Base-by-base conservation (phyloP, 2,113 vertebrate genomes). In the Mugil cephalus region DNA sequence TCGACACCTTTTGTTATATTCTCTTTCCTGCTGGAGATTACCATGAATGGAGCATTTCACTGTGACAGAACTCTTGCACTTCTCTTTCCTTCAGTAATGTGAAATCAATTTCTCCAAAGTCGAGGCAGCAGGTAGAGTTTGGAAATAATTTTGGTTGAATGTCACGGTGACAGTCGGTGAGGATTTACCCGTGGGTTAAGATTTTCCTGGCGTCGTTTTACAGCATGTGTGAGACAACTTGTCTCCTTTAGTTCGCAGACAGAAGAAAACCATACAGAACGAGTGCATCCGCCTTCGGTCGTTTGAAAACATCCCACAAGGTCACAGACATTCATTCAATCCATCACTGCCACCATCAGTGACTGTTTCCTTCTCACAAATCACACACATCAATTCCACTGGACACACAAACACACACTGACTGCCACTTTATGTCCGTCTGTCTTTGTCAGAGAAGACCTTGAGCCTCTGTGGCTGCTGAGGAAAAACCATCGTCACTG, bases 381-480 rank as follows among this genome's bases (percentile, higher is more conserved):
- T 42, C 38, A 30, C 65, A 69, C 54, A 24, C 39, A 30, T 12
- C 4, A 21, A 46, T 46, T 50, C 40, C 55, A 59, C 24, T 36
- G 8, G 12, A 6, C 14, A 39, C 52, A 50, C 12, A 52, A 10
- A 65, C 35, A 52, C 52, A 58, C 35, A 19, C 55, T 54, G 40
- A 40, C 69, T 52, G 59, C 67, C 78, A 73, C 74, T 69, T 36
- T 8, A 48, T 10, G 10, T 50, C 52, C 63, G 73, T 90, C 85
- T 67, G 67, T 89, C 85, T 80, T 47, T 40, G 76, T 85, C 74
- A 43, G 5, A 36, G 38, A 46, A 63, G 58, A 64, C 66, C 76
- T 64, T 48, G 36, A 0, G 74, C 43, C n/a, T 18, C 6, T 24
- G 56, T 24, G 40, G 66, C 43, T 40, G 17, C 10, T 4, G 30